Percentiles rank a stretch among this genome's conserved stretches.
Evolutionary conservation across 35 echinoderm and acorn worm species (phyloP).

Genomic region (Heliocidaris erythrogramma): DNA sequence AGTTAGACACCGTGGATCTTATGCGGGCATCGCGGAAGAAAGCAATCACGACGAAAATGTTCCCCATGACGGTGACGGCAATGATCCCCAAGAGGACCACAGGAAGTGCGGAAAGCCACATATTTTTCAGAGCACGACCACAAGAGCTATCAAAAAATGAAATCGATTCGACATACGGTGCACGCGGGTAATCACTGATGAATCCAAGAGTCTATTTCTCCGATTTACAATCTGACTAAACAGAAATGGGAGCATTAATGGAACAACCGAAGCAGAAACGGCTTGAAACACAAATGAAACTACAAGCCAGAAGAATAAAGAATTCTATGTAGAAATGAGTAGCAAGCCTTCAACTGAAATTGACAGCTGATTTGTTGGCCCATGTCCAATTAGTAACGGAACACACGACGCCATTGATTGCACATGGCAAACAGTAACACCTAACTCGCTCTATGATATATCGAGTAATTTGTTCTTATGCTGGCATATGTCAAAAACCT

Average conservation of each 20-base stretch:
- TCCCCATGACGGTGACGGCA: conserved; percentile 49
- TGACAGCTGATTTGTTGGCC: not conserved
- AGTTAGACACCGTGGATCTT: conserved; percentile 19
- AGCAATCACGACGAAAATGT: conserved; percentile 25
- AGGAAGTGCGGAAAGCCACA: not conserved
- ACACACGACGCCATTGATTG: not conserved
- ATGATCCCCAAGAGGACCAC: not conserved
- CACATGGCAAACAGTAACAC: not conserved
- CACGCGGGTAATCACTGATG: not conserved
- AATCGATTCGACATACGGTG: not conserved
- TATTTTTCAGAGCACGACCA: not conserved
- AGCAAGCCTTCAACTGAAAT: not conserved
- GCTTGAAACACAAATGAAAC: no score
- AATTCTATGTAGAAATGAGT: not conserved
- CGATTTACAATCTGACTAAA: not conserved
- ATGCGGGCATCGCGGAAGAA: conserved; percentile 28
- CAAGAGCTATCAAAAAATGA: not conserved
- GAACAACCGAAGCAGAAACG: no score
- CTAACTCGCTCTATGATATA: not conserved
- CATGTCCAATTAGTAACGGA: not conserved
- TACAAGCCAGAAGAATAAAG: no score
- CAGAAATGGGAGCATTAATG: no score
- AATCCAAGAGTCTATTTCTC: not conserved
- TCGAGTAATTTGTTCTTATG: not conserved
- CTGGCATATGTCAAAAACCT: not conserved